phyloP scores from a whole-genome alignment of 2,888 invertebrate species.

The Hydriomena furcata region DNA sequence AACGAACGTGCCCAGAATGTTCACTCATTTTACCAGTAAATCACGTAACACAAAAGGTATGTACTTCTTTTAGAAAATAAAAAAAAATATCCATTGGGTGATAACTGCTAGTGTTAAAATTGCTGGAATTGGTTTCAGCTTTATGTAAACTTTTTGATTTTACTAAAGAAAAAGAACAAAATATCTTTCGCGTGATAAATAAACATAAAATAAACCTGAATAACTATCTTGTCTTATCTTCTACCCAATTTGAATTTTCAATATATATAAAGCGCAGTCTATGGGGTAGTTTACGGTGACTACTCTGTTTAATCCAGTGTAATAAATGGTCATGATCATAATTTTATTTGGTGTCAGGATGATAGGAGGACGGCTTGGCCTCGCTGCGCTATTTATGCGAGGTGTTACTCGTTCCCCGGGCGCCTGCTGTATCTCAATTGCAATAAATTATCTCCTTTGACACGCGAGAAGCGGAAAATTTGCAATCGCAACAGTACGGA shows the following conservation, averaged over 20 bases:
- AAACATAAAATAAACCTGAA: slow-evolving; percentile 18
- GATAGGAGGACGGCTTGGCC: slow-evolving; percentile 61
- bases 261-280: slow-evolving; percentile 30
- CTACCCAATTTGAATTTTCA: slow-evolving; percentile 19
- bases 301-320: slow-evolving; percentile 51
- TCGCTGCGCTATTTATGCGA: slow-evolving; percentile 66
- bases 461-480: slow-evolving; percentile 76
- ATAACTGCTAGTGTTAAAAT: neutral
- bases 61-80: neutral
- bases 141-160: no score
- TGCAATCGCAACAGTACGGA: slow-evolving; percentile 65
- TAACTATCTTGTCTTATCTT: slow-evolving; percentile 14
- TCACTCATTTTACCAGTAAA: slow-evolving; percentile 36
- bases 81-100: no score
- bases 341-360: slow-evolving; percentile 66
- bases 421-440: slow-evolving; percentile 74
- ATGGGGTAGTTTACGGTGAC: slow-evolving; percentile 44
- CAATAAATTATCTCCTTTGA: slow-evolving; percentile 77
- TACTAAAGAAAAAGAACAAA: no score
- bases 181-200: slow-evolving; percentile 23
- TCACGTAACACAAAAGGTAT: slow-evolving; percentile 34
- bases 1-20: slow-evolving; percentile 49
- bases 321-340: slow-evolving; percentile 67
- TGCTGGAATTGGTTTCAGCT: neutral
- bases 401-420: slow-evolving; percentile 63